phyloP scores from a whole-genome alignment of 1,140 invertebrate genomes.

The Zophobas atratus region DNA sequence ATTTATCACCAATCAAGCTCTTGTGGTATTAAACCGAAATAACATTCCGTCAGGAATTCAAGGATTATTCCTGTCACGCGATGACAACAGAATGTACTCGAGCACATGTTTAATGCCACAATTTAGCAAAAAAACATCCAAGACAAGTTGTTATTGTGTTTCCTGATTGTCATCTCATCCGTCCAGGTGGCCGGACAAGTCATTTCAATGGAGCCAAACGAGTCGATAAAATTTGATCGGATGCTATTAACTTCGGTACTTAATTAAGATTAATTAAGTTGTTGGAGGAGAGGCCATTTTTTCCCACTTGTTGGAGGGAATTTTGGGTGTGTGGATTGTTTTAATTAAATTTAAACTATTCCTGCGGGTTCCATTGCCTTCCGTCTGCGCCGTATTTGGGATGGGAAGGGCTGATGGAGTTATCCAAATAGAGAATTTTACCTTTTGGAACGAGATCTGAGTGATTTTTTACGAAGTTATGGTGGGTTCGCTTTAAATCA shows the following conservation, averaged over 20 bases:
- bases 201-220: conserved; percentile 17
- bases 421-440: conserved; percentile 27
- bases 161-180: conserved; percentile 32
- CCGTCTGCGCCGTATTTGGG: too few relatives aligned
- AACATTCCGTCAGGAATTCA: conserved; percentile 19
- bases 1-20: conserved; percentile 34
- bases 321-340: conserved; percentile 23
- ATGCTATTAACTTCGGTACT: conserved; percentile 12
- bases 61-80: conserved; percentile 32
- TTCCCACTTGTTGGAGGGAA: not conserved
- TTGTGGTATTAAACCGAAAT: conserved; percentile 24
- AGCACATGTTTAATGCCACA: conserved; percentile 29
- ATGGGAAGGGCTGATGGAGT: not conserved
- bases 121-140: conserved; percentile 24
- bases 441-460: not conserved
- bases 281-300: not conserved
- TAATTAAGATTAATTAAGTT: conserved; percentile 40
- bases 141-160: conserved; percentile 43
- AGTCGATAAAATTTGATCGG: conserved; percentile 32
- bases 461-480: conserved; percentile 37
- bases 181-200: conserved; percentile 27
- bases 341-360: conserved; percentile 10
- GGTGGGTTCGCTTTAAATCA: conserved; percentile 13
- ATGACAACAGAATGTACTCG: conserved; percentile 37
- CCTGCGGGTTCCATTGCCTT: too few relatives aligned